phyloP scores from a whole-genome alignment of 2,888 invertebrate genomes.

The Megaustenia siamemsis region DNA sequence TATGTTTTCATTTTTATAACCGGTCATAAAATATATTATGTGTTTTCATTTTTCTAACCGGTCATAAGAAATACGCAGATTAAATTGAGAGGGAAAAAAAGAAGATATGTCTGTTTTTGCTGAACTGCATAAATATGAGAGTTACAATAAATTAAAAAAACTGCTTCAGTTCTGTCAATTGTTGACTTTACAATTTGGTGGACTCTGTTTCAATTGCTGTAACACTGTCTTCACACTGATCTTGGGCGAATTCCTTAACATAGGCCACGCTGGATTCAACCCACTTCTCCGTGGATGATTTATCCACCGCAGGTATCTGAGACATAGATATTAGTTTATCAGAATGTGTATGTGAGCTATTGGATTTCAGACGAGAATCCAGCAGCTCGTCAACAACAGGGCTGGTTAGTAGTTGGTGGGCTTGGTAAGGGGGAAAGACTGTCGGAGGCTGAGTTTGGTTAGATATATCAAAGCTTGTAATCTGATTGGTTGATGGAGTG shows the following conservation, averaged over 20 bases:
- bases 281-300: slow-evolving; percentile 47
- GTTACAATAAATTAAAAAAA: background rate
- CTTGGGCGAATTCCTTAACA: slow-evolving; percentile 12
- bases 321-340: slow-evolving; percentile 13
- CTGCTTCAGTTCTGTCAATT: background rate
- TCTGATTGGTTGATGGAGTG: background rate
- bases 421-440: background rate
- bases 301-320: slow-evolving; percentile 29
- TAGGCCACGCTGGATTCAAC: slow-evolving; percentile 45
- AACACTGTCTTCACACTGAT: background rate
- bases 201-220: slow-evolving; percentile 16
- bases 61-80: too few relatives aligned
- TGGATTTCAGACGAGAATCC: background rate
- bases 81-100: too few relatives aligned
- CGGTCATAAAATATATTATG: too few relatives aligned
- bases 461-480: background rate
- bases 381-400: background rate
- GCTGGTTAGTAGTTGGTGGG: background rate
- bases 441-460: background rate
- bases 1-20: too few relatives aligned
- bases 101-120: slow-evolving; percentile 3
- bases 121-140: background rate
- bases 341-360: background rate
- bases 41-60: too few relatives aligned
- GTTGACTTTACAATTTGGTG: slow-evolving; percentile 12